Conservation (phyloP, 1,140 invertebrate genomes). For the Heliconius congener region DNA sequence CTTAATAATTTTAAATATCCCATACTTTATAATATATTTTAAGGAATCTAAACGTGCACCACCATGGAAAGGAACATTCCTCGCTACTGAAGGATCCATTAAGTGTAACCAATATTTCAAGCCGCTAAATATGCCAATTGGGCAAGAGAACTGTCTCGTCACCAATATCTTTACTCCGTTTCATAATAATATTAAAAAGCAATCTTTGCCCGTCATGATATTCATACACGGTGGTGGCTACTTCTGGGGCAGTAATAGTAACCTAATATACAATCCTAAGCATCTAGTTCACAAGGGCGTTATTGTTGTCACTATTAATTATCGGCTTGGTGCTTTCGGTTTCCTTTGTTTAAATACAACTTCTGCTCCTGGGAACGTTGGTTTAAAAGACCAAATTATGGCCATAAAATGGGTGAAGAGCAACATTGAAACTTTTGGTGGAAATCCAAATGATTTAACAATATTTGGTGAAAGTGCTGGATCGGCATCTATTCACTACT, state of each 20-base stretch:
- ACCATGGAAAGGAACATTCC: conserved; percentile 41
- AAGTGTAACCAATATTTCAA: conserved; percentile 43
- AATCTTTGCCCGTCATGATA: conserved; percentile 76
- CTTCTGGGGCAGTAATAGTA: conserved; percentile 65
- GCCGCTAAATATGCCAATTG: conserved; percentile 32
- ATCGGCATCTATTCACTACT: conserved; percentile 54
- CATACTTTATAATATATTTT: conserved; percentile 14
- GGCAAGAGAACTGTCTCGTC: conserved; percentile 39
- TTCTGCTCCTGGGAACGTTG: conserved; percentile 83
- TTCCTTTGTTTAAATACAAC: conserved; percentile 80
- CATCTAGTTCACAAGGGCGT: conserved; percentile 70
- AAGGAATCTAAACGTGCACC: conserved; percentile 45
- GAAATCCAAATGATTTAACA: conserved; percentile 80
- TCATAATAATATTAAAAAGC: conserved; percentile 29
- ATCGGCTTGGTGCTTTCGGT: conserved; percentile 67
- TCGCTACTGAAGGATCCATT: conserved; percentile 40
- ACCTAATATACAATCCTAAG: conserved; percentile 68
- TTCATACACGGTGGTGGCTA: conserved; percentile 81
- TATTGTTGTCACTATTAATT: conserved; percentile 57
- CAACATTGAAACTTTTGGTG: conserved; percentile 85
- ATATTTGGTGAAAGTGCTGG: conserved; percentile 78
- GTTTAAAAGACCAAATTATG: conserved; percentile 82
- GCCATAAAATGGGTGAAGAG: conserved; percentile 83
- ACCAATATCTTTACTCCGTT: not conserved
- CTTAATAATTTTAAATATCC: not conserved